phyloP scores from a whole-genome alignment of 2,113 vertebrate genomes.

The Rhinoderma darwinii region DNA sequence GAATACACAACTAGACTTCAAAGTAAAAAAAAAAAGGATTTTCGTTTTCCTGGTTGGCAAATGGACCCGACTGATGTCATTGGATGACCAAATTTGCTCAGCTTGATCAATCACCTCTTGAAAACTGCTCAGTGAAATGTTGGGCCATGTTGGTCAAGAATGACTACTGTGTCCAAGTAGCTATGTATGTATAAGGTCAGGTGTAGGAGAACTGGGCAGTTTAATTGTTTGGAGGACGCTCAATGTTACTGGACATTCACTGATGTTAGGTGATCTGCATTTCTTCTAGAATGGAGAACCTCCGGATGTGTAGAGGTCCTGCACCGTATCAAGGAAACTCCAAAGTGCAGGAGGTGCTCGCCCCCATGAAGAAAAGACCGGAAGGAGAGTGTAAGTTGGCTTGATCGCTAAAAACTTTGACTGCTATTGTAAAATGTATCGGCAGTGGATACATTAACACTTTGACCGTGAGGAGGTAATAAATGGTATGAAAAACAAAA shows the following conservation, averaged over 20 bases:
- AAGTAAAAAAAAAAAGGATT: neutral
- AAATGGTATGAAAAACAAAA: constrained; percentile 9
- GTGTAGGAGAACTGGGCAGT: neutral
- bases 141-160: neutral
- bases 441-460: neutral
- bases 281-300: constrained; percentile 69
- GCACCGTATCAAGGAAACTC: constrained; percentile 70
- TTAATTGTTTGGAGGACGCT: constrained; percentile 13
- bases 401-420: constrained; percentile 34
- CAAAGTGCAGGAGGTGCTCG: constrained; percentile 67
- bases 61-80: neutral
- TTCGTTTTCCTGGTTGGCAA: neutral
- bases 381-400: constrained; percentile 72
- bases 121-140: neutral
- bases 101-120: neutral
- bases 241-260: constrained; percentile 31
- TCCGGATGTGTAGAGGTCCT: constrained; percentile 70
- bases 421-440: constrained; percentile 13
- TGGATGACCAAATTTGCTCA: neutral
- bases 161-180: neutral
- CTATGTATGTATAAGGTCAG: neutral
- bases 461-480: neutral
- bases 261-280: constrained; percentile 53
- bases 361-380: constrained; percentile 68
- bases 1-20: neutral